Evolutionary conservation across 1,140 invertebrate genomes (phyloP).

Genomic region (Cephus cinctus): DNA sequence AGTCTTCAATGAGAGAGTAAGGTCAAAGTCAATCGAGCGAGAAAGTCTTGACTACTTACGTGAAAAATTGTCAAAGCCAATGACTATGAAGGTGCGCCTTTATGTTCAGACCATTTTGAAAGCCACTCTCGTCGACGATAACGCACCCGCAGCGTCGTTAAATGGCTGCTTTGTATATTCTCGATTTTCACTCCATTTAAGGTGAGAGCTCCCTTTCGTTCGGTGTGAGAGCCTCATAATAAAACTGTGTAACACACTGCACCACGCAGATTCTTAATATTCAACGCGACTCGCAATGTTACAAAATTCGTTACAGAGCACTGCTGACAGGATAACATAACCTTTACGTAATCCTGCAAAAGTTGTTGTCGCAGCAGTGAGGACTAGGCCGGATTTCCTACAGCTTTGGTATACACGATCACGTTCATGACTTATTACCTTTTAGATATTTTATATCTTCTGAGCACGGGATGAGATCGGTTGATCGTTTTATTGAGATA

Average conservation of each 20-base stretch:
- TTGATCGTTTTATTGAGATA: not conserved
- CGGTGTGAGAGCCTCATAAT: slow-evolving; percentile 1
- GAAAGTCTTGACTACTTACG: too few species aligned
- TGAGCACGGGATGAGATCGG: slow-evolving; percentile 8
- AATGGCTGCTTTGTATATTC: too few species aligned
- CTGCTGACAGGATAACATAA: slow-evolving; percentile 36
- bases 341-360: slow-evolving; percentile 30
- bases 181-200: not conserved
- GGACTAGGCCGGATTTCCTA: slow-evolving; percentile 16
- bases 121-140: too few species aligned
- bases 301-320: slow-evolving; percentile 39
- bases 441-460: not conserved
- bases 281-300: slow-evolving; percentile 26
- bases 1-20: too few species aligned
- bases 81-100: too few species aligned
- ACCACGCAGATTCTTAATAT: too few species aligned
- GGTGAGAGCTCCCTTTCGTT: slow-evolving; percentile 2
- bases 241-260: too few species aligned
- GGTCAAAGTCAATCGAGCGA: too few species aligned
- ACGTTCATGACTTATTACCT: slow-evolving; percentile 6
- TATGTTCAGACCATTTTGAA: too few species aligned
- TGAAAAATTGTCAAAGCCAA: too few species aligned
- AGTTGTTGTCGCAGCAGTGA: slow-evolving; percentile 17
- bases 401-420: not conserved
- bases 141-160: too few species aligned